Percentiles rank a stretch among this genome's conserved stretches.
These are phyloP conservation scores for Megaceryle maxima DNA, from an alignment of 2,113 vertebrate genomes.

Conservation along the genomic window DNA sequence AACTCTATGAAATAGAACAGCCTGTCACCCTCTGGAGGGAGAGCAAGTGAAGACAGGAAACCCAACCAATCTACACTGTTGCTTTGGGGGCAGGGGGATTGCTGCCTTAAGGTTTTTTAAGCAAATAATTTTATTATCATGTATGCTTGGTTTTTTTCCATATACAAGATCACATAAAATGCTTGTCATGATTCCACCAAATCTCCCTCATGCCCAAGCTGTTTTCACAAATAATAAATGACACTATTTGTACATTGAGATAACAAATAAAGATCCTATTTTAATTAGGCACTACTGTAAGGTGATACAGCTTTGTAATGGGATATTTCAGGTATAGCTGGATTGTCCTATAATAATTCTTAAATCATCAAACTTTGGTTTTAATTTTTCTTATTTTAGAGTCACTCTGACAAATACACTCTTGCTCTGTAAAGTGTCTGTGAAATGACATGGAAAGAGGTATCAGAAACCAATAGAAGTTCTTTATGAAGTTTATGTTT, in stretches of 20 bases:
- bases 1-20: neutral
- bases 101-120: neutral
- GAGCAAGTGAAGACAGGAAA: neutral
- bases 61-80: neutral
- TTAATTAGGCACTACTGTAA: neutral
- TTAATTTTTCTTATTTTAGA: neutral
- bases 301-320: neutral
- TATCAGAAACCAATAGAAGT: neutral
- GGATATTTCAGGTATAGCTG: neutral
- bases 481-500: neutral
- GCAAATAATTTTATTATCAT: neutral
- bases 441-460: neutral
- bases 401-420: neutral
- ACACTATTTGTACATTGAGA: neutral
- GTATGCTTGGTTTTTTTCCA: neutral
- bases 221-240: neutral
- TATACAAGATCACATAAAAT: neutral
- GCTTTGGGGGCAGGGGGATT: neutral
- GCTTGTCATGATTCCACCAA: neutral
- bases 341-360: neutral
- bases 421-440: neutral
- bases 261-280: neutral
- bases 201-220: neutral
- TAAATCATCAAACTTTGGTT: neutral
- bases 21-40: neutral